Conservation (phyloP, 64 coral and sea anemone genomes). For the Dendrophyllia cribrosa region DNA sequence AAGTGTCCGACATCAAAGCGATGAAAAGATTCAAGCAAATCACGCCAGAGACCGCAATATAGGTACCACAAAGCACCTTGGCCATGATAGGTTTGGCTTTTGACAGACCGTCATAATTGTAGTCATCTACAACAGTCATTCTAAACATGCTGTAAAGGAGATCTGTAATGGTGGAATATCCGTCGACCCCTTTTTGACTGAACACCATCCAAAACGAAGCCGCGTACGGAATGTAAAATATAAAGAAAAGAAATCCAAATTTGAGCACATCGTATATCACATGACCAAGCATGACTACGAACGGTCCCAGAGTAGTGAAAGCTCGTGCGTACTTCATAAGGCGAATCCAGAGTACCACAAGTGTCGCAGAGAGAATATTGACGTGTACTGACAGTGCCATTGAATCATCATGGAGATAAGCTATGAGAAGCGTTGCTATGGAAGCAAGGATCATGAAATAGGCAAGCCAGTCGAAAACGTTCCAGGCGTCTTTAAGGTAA, state of each 20-base stretch:
- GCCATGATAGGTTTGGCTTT: constrained; percentile 87
- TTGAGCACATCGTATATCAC: constrained; percentile 89
- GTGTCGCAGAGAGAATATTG: constrained; percentile 82
- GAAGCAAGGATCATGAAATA: constrained; percentile 82
- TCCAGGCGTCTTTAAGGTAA: constrained; percentile 94
- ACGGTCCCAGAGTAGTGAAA: constrained; percentile 84
- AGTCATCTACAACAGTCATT: constrained; percentile 96
- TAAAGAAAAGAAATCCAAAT: constrained; percentile 86
- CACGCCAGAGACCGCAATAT: constrained; percentile 88
- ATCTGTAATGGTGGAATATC: constrained; percentile 82
- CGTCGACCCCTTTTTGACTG: constrained; percentile 56
- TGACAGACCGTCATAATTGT: constrained; percentile 89
- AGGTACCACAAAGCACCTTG: constrained; percentile 93
- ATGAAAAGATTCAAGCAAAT: constrained; percentile 96
- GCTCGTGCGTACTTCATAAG: constrained; percentile 91
- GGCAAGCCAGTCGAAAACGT: constrained; percentile 91
- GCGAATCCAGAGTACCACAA: constrained; percentile 88
- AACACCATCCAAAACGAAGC: constrained; percentile 99
- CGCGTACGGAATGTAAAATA: constrained; percentile 95
- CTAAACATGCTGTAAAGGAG: constrained; percentile 93
- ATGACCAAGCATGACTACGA: constrained; percentile 93
- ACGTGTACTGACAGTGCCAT: constrained; percentile 56
- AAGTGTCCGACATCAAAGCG: constrained; percentile 96
- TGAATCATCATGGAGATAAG: constrained; percentile 26
- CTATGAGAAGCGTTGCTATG: constrained; percentile 70